Conservation (phyloP, 2,113 vertebrate genomes). For the Xenopus borealis region DNA sequence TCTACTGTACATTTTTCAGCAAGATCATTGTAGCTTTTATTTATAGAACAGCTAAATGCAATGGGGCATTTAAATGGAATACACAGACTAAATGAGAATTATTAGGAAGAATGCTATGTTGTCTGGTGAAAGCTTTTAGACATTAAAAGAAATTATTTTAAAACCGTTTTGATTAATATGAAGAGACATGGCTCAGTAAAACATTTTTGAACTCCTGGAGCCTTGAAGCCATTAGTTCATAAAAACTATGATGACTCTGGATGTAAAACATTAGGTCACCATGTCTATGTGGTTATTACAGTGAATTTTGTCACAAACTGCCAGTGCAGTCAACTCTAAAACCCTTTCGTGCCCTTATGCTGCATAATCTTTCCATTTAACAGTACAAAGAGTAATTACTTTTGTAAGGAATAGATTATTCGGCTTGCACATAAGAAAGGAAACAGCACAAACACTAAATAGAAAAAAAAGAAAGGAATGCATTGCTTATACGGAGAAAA, state of each 20-base stretch:
- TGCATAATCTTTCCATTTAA: too few species aligned
- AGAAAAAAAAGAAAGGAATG: too few species aligned
- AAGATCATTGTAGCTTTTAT: background rate
- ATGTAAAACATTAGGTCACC: background rate
- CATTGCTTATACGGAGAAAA: too few species aligned
- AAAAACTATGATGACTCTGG: conserved; percentile 26
- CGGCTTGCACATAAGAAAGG: too few species aligned
- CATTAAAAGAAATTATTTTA: conserved; percentile 19
- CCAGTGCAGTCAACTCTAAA: too few species aligned
- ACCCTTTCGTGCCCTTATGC: too few species aligned
- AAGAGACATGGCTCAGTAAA: conserved; percentile 31
- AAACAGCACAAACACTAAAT: too few species aligned
- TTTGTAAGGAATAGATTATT: too few species aligned
- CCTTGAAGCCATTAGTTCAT: conserved; percentile 39
- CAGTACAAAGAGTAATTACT: too few species aligned
- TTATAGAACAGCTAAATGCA: background rate
- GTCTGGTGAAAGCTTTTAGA: conserved; percentile 35
- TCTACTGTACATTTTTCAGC: too few species aligned
- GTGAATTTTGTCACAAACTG: background rate
- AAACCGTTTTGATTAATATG: conserved; percentile 33
- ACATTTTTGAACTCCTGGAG: conserved; percentile 32
- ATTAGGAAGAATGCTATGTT: conserved; percentile 7
- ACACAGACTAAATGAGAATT: conserved; percentile 5
- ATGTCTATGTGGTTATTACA: background rate
- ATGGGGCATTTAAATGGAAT: conserved; percentile 20